Conservation (phyloP, 2,888 invertebrate species). For the Mactromeris polynyma region DNA sequence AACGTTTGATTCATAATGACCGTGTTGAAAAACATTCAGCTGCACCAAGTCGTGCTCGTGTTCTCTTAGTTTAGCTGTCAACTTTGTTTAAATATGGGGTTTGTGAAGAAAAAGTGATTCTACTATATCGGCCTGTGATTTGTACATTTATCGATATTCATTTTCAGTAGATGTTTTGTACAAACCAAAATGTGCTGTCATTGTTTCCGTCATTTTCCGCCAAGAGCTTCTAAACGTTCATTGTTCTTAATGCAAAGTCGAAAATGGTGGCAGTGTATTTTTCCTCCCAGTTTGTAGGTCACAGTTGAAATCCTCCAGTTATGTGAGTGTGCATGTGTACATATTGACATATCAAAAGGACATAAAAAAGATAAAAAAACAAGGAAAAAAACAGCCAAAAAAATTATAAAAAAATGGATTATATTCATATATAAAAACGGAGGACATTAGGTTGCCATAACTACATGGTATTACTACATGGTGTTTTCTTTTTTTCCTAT, state of each 20-base stretch:
- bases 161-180: not conserved
- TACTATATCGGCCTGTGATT: not conserved
- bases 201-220: not conserved
- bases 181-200: not conserved
- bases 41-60: too few species aligned
- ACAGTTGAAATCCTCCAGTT: not conserved
- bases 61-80: not conserved
- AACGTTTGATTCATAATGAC: too few species aligned
- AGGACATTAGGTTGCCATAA: not conserved
- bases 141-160: not conserved
- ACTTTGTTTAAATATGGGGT: not conserved
- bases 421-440: not conserved
- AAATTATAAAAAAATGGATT: not conserved
- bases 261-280: not conserved
- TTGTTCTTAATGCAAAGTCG: not conserved
- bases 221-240: not conserved
- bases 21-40: too few species aligned
- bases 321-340: slow-evolving; percentile 14
- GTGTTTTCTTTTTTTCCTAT: not conserved
- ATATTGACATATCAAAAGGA: slow-evolving; percentile 15
- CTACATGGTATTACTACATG: not conserved
- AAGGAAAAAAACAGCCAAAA: not conserved
- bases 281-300: not conserved
- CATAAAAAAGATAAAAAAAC: not conserved
- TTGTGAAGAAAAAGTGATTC: not conserved